Conservation (phyloP, 2,113 vertebrate genomes). For the Morone saxatilis region DNA sequence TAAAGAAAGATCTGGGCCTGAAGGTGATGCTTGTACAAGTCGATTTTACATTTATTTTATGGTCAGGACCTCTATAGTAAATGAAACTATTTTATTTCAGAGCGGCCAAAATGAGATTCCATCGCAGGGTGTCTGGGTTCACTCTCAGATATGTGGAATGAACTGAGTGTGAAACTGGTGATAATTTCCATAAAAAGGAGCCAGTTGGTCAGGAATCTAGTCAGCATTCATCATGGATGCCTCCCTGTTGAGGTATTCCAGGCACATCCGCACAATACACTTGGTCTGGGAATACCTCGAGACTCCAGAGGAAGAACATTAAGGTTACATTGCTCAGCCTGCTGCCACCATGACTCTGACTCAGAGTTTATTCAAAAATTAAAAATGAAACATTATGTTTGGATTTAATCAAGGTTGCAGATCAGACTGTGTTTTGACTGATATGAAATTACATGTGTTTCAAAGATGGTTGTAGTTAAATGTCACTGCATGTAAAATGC, state of each 20-base stretch:
- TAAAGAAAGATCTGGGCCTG: neutral
- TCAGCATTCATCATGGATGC: neutral
- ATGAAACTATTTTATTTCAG: constrained; percentile 11
- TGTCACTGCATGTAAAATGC: constrained; percentile 3
- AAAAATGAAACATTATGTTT: neutral
- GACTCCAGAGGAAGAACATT: neutral
- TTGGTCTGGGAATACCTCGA: neutral
- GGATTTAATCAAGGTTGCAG: neutral
- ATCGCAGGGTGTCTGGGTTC: neutral
- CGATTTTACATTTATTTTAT: neutral
- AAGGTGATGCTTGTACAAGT: neutral
- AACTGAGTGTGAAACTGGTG: neutral
- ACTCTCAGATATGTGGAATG: neutral
- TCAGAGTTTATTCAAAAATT: too few species aligned
- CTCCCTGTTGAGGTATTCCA: neutral
- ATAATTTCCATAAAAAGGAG: neutral
- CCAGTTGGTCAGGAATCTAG: neutral
- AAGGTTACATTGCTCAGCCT: neutral
- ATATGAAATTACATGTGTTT: neutral
- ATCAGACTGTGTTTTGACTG: neutral
- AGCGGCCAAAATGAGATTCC: neutral
- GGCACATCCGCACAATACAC: neutral
- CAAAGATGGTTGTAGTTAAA: neutral
- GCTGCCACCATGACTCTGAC: neutral
- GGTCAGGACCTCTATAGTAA: neutral